Conservation (phyloP, 2,113 vertebrate genomes). For the Passer domesticus region DNA sequence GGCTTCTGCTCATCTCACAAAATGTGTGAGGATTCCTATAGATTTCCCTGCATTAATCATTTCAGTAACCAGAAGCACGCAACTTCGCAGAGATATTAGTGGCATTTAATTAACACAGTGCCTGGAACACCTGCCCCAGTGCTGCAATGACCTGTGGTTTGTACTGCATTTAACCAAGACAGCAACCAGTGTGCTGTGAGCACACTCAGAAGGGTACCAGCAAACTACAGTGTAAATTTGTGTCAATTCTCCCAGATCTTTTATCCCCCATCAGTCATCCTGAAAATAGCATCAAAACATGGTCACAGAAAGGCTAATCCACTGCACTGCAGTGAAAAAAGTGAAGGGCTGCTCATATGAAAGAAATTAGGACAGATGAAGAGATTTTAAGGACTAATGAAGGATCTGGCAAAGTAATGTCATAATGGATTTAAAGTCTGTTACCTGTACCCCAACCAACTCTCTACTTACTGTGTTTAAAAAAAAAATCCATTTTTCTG, state of each 20-base stretch:
- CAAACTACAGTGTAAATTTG: not conserved
- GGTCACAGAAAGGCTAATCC: not conserved
- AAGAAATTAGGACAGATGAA: not conserved
- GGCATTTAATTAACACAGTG: constrained; percentile 2
- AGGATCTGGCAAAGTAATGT: not conserved
- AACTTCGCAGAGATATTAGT: not conserved
- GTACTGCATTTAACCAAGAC: not conserved
- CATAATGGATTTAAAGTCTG: not conserved
- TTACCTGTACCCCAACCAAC: not conserved
- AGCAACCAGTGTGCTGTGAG: not conserved
- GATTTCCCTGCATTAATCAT: not conserved
- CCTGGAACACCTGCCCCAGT: not conserved
- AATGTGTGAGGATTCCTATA: not conserved
- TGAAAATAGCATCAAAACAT: not conserved
- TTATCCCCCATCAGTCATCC: not conserved
- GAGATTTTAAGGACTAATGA: not conserved
- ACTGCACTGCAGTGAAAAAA: not conserved
- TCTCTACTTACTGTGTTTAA: not conserved
- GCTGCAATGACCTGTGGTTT: not conserved
- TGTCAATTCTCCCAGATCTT: not conserved
- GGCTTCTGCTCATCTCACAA: not conserved
- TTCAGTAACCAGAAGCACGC: not conserved
- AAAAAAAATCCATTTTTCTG: not conserved
- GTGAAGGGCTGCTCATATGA: not conserved
- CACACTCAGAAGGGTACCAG: not conserved